Evolutionary conservation across 2,797 vertebrate species (phyloP), one percentile per base, ranked within the genome.

Genomic region (Hydrophis major): DNA sequence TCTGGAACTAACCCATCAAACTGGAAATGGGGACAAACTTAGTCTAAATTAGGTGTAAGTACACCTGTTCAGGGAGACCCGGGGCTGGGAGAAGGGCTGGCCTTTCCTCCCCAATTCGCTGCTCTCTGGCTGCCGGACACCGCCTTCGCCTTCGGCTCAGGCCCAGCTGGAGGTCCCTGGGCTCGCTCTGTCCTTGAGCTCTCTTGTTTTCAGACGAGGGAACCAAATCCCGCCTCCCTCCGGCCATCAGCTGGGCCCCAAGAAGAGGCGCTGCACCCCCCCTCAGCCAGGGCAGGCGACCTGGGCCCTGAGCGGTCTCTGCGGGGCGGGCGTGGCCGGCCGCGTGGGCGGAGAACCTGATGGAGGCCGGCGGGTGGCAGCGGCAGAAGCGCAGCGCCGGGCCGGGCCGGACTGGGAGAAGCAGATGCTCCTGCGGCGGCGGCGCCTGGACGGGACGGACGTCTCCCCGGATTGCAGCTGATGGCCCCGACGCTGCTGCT

Each of bases 401-500:
- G 37, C 37, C 37, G 2, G 37, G 37, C 37, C 2, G 37, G 37
- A 37, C 37, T 2, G 37, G 37, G 37, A 37, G 37, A 37, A 53
- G 16, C 92, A 13, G 93, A 42, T 1, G 53, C 86, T 47, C 42
- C 90, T n/a, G 18, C 53, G 2, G 91, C 78, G 2, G 74, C 78
- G 2, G 74, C 74, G 53, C 89, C 89, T 87, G 89, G 20, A 57
- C 87, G 37, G 89, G 6, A 60, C 12, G 37, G 27, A 16, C 4
- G 86, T 53, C 50, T 57, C 56, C 14, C 56, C 69, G 1, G 61
- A 6, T 32, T 22, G 27, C 16, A 4, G 28, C 91, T 4, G 95
- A 60, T 95, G 95, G 95, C 47, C 13, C 92, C 89, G 42, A 37
- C 8, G 86, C 78, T 13, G 53, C 3, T 53, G 10, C 57, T 18